Percentiles rank a stretch among this genome's conserved stretches.
Evolutionary conservation across 2,888 invertebrate genomes (phyloP).

Genomic region (Cosmopolites sordidus): DNA sequence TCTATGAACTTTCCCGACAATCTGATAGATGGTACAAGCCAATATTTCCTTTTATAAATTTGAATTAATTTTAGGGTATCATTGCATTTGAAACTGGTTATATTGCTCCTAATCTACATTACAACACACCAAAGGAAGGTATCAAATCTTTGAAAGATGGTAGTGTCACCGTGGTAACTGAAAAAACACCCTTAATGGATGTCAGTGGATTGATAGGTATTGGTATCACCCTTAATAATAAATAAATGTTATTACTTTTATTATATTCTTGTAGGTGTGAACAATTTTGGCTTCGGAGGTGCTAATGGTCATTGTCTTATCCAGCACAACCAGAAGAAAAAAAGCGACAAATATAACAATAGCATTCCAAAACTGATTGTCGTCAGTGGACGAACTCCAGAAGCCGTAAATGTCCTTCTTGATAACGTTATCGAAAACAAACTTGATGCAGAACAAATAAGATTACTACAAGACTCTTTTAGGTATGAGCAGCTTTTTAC

Average conservation of each 20-base stretch:
- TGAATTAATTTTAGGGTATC: conserved; percentile 30
- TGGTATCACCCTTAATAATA: not conserved
- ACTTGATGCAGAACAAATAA: conserved; percentile 36
- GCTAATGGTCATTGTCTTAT: conserved; percentile 73
- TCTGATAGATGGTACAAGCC: too few relatives aligned
- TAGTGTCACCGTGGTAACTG: conserved; percentile 68
- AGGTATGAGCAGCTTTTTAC: conserved; percentile 23
- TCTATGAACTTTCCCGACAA: too few relatives aligned
- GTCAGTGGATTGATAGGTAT: conserved; percentile 68
- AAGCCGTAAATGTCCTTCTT: conserved; percentile 63
- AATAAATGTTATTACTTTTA: too few relatives aligned
- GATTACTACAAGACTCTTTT: conserved; percentile 38
- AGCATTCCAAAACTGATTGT: conserved; percentile 68
- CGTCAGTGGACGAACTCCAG: conserved; percentile 75
- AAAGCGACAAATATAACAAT: conserved; percentile 59
- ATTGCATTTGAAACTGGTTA: conserved; percentile 70
- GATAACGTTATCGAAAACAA: conserved; percentile 55
- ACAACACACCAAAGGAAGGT: conserved; percentile 48
- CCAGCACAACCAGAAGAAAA: conserved; percentile 57
- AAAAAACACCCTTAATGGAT: conserved; percentile 58
- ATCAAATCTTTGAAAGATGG: conserved; percentile 59
- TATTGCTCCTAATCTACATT: conserved; percentile 86
- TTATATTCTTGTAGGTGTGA: conserved; percentile 58
- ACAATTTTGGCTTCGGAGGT: conserved; percentile 93
- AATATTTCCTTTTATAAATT: too few relatives aligned